These are phyloP conservation scores for Acanthoscelides obtectus DNA, from an alignment of 2,888 invertebrate genomes.

Conservation along the genomic window DNA sequence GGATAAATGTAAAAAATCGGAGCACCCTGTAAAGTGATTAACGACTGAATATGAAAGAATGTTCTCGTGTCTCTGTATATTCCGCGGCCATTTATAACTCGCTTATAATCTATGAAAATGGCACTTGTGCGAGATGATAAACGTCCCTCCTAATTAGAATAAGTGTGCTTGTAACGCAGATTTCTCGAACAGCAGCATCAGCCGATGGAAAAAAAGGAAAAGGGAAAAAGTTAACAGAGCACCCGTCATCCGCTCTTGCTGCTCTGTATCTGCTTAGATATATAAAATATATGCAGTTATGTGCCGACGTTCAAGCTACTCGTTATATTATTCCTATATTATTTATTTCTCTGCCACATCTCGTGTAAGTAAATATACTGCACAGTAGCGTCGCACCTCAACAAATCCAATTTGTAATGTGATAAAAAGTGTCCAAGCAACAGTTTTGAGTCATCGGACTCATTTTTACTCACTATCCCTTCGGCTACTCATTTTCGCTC, in stretches of 20 bases:
- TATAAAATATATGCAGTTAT: neutral
- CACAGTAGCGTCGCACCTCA: neutral
- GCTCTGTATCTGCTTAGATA: neutral
- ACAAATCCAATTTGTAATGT: too few species aligned
- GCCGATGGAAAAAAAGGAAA: neutral
- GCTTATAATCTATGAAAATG: neutral
- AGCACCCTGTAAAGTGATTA: neutral
- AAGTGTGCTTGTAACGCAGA: neutral
- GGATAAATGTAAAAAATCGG: too few species aligned
- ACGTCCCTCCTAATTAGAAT: neutral
- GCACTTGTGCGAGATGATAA: neutral
- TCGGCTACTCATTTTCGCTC: too few species aligned
- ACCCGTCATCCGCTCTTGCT: neutral
- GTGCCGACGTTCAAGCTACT: neutral
- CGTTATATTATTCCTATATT: neutral
- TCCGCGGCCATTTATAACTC: neutral
- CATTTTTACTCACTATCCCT: too few species aligned
- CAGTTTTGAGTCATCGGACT: too few species aligned
- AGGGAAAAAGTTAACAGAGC: neutral
- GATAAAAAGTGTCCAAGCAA: too few species aligned
- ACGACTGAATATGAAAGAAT: neutral
- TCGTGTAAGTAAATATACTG: neutral
- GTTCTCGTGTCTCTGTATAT: neutral
- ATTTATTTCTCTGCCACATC: neutral
- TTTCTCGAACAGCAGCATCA: neutral